phyloP scores from a whole-genome alignment of 92 coral and sea anemone genomes.

The Siderastrea siderea region DNA sequence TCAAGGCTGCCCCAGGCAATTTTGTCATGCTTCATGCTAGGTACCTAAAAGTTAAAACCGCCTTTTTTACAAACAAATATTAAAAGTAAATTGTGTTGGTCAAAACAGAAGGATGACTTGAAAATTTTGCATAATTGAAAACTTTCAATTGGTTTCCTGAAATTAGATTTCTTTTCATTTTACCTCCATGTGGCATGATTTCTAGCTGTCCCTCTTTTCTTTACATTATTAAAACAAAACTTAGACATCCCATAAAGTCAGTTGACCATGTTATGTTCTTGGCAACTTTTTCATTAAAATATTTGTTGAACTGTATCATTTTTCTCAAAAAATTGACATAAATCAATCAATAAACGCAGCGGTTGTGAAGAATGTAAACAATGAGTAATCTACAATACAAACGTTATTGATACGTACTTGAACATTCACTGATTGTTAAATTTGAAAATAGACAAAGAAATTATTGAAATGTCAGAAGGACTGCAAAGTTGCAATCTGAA shows the following conservation, averaged over 20 bases:
- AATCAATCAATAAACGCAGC: no score
- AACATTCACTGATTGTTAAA: no score
- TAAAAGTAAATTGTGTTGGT: not conserved
- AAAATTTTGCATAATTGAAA: not conserved
- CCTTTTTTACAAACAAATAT: slow-evolving; percentile 11
- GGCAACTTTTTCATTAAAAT: not conserved
- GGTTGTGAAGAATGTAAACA: no score
- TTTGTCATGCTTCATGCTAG: slow-evolving; percentile 19
- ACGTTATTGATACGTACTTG: not conserved
- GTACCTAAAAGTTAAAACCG: slow-evolving; percentile 6
- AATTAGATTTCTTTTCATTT: not conserved
- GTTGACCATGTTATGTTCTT: not conserved
- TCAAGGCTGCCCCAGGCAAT: slow-evolving; percentile 8
- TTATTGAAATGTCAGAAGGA: no score
- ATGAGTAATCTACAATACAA: not conserved
- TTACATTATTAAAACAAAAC: not conserved
- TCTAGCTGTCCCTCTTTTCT: not conserved
- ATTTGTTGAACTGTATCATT: not conserved
- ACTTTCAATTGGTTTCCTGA: not conserved
- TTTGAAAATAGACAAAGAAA: no score
- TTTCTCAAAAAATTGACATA: no score
- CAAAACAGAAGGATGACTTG: not conserved
- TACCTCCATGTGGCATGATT: not conserved
- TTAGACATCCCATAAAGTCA: no score
- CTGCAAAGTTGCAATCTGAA: no score